These are phyloP conservation scores for Phalacrocorax pelagicus DNA, from an alignment of 2,113 vertebrate genomes.

Conservation along the genomic window DNA sequence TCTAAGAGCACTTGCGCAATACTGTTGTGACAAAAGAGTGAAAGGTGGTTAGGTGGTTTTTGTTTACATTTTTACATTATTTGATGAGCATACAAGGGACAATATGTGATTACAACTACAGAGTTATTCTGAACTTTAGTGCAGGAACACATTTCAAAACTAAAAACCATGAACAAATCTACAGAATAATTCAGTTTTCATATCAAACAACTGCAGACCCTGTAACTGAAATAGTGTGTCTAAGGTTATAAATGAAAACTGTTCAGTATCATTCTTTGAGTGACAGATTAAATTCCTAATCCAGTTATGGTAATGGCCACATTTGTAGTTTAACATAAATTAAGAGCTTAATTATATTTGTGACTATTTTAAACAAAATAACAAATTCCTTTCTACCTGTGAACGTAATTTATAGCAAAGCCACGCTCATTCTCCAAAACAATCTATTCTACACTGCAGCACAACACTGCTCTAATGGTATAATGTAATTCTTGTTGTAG, in stretches of 20 bases:
- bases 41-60: constrained; percentile 36
- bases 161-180: constrained; percentile 84
- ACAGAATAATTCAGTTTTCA: constrained; percentile 88
- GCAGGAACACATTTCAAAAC: constrained; percentile 81
- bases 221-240: constrained; percentile 93
- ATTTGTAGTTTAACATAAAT: constrained; percentile 99
- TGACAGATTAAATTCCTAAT: constrained; percentile 97
- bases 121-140: constrained; percentile 73
- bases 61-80: constrained; percentile 65
- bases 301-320: constrained; percentile 94
- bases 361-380: constrained; percentile 98
- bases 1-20: constrained; percentile 47
- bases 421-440: constrained; percentile 94
- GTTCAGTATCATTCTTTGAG: constrained; percentile 90
- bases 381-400: constrained; percentile 95
- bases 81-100: constrained; percentile 60
- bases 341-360: constrained; percentile 98
- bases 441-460: constrained; percentile 93
- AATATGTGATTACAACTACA: constrained; percentile 59
- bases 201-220: constrained; percentile 90
- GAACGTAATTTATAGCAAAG: constrained; percentile 98
- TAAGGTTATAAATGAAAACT: constrained; percentile 96
- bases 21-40: constrained; percentile 30
- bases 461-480: constrained; percentile 91
- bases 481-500: constrained; percentile 85